Base-by-base conservation (phyloP, 2,888 invertebrate genomes). In the Sympetrum striolatum region DNA sequence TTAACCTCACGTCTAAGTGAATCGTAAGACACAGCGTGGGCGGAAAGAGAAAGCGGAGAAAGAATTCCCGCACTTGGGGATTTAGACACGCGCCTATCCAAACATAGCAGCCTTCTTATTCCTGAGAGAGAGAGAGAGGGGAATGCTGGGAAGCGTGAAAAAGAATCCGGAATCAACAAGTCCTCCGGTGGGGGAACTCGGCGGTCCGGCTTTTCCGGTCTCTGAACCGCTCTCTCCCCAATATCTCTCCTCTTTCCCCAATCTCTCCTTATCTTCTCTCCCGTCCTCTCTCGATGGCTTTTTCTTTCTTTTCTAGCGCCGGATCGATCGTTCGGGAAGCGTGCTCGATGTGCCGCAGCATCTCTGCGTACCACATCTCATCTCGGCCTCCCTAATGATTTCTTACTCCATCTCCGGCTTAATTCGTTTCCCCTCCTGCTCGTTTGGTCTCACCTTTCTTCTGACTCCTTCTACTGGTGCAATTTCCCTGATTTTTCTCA, bases 161-260 rank as follows among this genome's bases (percentile, higher is more conserved):
- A 86, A 37, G 64, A 86, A 39, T 64, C 60, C 60, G 37, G 86
- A 86, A 86, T 86, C 86, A 86, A 86, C 86, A 86, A 86, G 86
- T 86, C 86, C 53, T 31, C 31, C 35, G 82, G 58, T 58, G 82
- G 14, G 82, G 35, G 60, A 53, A 53, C 31, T 10, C 81, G 53
- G n/a, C 44, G 53, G 48, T 82, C 81, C 53, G 58, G 31, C 48
- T 73, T 73, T 25, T 73, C 73, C 73, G 73, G 31, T 53, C 81
- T 39, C 44, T 39, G 22, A 18, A n/a, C 44, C 82, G 31, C 81
- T 81, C 48, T 31, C 15, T 6, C 22, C 53, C 2, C 39, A 39
- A 18, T 25, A 35, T 80, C 37, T 39, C 39, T 80, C n/a, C 39
- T 6, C 2, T n/a, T 22, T 22, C 37, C 22, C 22, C 22, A 22